Base-by-base conservation (phyloP, 2,113 vertebrate species). In the Eonycteris spelaea region DNA sequence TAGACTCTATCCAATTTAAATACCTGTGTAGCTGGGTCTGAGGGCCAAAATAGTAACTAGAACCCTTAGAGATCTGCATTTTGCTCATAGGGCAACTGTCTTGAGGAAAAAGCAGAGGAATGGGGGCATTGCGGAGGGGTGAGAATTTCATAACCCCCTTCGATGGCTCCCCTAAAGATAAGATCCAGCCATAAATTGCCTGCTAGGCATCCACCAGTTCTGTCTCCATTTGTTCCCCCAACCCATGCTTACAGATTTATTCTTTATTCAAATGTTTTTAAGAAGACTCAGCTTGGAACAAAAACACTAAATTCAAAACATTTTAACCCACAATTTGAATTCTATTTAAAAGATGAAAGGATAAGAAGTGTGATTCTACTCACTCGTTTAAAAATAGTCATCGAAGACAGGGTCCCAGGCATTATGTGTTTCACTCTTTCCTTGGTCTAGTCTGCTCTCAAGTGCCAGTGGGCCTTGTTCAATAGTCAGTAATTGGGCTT, bases 1-100 rank as follows among this genome's bases (percentile, higher is more conserved):
- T 94, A 30, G 70, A 57, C 24, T 93, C 92, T 96, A 68, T 89
- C 48, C 79, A 91, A 70, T 86, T 95, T 86, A 88, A 82, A 86
- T 77, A 86, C 22, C 86, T 86, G 33, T 30, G n/a, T 30, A 55
- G 16, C 82, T 68, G 61, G 33, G 33, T 91, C 35, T 74, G 59
- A n/a, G 68, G 26, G 22, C 19, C 24, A 38, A 83, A 89, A 13
- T 45, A 48, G 22, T 93, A 26, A 28, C 57, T 55, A 28, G 40
- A 91, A 14, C 40, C 33, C 19, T 24, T 26, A 26, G 45, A 73
- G 24, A 61, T 82, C 61, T 89, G n/a, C 55, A 21, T 78, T 95
- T 80, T 86, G 68, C 68, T 95, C 55, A 35, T 0, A 73, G 16
- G 61, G 48, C 82, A 82, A 59, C 71, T 85, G 2, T 43, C 28